Conservation (phyloP, 2,113 vertebrate species). For the Typhlomys cinereus region DNA sequence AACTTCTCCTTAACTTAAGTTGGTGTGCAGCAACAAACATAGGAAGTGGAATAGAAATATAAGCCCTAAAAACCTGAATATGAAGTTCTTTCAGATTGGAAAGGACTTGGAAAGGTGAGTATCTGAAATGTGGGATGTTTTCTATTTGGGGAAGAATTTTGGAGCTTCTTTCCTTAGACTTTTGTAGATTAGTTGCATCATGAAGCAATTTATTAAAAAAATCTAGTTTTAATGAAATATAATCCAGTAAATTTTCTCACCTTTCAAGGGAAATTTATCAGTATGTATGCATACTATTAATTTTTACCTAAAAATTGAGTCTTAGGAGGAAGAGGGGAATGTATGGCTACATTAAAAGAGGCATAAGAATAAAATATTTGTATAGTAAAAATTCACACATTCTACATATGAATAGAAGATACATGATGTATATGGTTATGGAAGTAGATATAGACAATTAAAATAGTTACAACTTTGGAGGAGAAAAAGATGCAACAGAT, state of each 20-base stretch:
- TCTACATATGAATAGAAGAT: neutral
- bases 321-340: neutral
- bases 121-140: neutral
- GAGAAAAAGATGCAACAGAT: neutral
- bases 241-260: neutral
- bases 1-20: too few relatives aligned
- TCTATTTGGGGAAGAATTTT: neutral
- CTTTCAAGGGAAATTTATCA: neutral
- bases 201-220: neutral
- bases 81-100: neutral
- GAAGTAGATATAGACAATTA: neutral
- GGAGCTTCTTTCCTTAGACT: too few relatives aligned
- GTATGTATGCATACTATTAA: neutral
- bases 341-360: neutral
- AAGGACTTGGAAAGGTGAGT: neutral
- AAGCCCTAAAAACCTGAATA: neutral
- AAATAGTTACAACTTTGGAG: neutral
- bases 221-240: neutral
- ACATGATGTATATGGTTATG: neutral
- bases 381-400: neutral
- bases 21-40: neutral
- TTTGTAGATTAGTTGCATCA: neutral
- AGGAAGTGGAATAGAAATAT: neutral
- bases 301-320: neutral
- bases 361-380: neutral